Evolutionary conservation across 2,888 invertebrate species (phyloP), one percentile per base, ranked within the genome.

Genomic region (Gastracanthus pulcherrimus): DNA sequence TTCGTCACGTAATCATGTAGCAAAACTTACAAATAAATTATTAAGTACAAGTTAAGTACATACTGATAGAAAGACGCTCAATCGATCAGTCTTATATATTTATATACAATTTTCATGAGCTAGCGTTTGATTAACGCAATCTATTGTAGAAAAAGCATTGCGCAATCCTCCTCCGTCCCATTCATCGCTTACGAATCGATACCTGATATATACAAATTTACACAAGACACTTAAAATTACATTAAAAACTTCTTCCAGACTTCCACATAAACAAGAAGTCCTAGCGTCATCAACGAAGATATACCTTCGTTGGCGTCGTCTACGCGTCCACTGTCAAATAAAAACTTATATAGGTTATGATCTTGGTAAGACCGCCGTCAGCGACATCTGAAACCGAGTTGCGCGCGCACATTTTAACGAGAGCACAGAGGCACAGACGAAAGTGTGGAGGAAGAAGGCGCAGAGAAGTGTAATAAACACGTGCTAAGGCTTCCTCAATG

Each of bases 401-500:
- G 76, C 76, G 76, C 69, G 76, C 76, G 69, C 76, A 60, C 19
- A 31, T 41, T 76, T 75, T 31, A 31, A 34, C 23, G 2, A n/a
- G 45, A 34, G 58, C 34, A 45, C 29, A 69, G 31, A 31, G 5
- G 31, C 58, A 67, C 36, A 26, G 23, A 38, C n/a, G 19, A 45
- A 41, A 74, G 69, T 36, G 41, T 48, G 45, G 36, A 60, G 13
- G 13, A 34, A 64, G 11, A 19, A 41, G n/a, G 34, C 7, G 16
- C 48, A 62, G 16, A 75, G 51, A 48, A 70, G 66, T 26, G 34
- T 55, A 72, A 72, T 60, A 75, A 79, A 82, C 76, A 82, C 82
- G 82, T 82, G 82, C 70, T 78, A 41, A 26, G 36, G 67, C 60
- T 70, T 78, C 36, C 55, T 36, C 34, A 82, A 82, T 79, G 75